Conservation (phyloP, 2,113 vertebrate species). For the Chloebia gouldiae region DNA sequence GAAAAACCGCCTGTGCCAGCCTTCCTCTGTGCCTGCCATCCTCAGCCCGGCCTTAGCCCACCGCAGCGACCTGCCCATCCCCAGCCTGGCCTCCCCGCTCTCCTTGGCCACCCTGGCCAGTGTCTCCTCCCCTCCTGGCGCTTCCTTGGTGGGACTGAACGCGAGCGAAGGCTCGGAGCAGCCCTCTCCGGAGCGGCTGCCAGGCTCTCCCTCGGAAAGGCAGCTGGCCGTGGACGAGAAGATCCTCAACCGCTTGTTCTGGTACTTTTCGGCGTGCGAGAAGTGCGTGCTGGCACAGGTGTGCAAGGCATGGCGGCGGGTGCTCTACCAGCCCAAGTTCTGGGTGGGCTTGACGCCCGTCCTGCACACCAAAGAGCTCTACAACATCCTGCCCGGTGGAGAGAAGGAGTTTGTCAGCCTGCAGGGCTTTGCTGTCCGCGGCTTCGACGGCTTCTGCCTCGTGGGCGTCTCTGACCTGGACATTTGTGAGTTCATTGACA, state of each 20-base stretch:
- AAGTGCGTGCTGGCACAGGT: constrained; percentile 95
- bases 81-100: constrained; percentile 81
- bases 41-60: constrained; percentile 83
- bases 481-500: constrained; percentile 99
- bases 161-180: constrained; percentile 75
- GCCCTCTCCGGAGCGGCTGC: constrained; percentile 71
- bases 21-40: constrained; percentile 89
- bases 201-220: constrained; percentile 79
- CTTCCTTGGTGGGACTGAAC: constrained; percentile 70
- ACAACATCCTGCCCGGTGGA: constrained; percentile 84
- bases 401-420: constrained; percentile 98
- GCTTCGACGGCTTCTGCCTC: constrained; percentile 95
- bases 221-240: constrained; percentile 93
- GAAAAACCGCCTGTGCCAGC: constrained; percentile 96
- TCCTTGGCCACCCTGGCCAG: constrained; percentile 70
- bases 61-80: constrained; percentile 79
- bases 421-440: constrained; percentile 91
- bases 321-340: constrained; percentile 98
- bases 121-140: constrained; percentile 72
- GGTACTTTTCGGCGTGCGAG: constrained; percentile 96
- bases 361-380: constrained; percentile 97
- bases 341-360: constrained; percentile 95
- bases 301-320: constrained; percentile 94
- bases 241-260: constrained; percentile 94
- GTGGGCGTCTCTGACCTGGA: constrained; percentile 98